Evolutionary conservation across 2,113 vertebrate genomes (phyloP), one percentile per base, ranked within the genome.

Genomic region (Excalfactoria chinensis): DNA sequence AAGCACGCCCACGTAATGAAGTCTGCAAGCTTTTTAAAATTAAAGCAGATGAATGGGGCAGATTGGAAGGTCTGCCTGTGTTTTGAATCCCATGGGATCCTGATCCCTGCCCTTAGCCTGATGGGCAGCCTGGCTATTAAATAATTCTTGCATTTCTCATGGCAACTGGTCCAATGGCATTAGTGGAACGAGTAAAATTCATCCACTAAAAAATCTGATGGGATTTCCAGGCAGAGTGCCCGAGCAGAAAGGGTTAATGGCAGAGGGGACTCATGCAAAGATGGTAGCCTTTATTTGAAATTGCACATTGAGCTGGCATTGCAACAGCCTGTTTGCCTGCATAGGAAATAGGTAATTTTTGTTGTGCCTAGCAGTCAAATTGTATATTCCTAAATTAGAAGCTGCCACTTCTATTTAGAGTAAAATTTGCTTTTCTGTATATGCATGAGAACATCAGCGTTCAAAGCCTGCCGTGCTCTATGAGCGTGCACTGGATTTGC

Each of bases 261-360:
- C 62, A 60, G 34, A 85, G 88, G 71, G n/a, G 84, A 60, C 35
- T 64, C 5, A 1, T 20, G 40, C 6, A 44, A 74, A 60, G 21
- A 20, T 0, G 2, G 70, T 26, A 6, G 13, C 34, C 75, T 88
- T 83, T 53, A 62, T 82, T 88, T 80, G 66, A 4, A 14, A 5
- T 30, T 71, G 40, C 63, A 18, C 6, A 0, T 7, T 14, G 72
- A 51, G 48, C 28, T 9, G n/a, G 37, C 69, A 6, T 89, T 62
- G 3, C 58, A 77, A 77, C 86, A 89, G 82, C 3, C 66, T 58
- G 55, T 64, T 55, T 86, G 88, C 53, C 48, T 44, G n/a, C 43
- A 14, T 92, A 89, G 85, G 84, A 89, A 91, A 74, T 72, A 93
- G 84, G 86, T 95, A 67, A 83, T 89, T 96, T 71, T 95, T 97